Conservation (phyloP, 2,113 vertebrate genomes). For the Porphyrio hochstetteri region DNA sequence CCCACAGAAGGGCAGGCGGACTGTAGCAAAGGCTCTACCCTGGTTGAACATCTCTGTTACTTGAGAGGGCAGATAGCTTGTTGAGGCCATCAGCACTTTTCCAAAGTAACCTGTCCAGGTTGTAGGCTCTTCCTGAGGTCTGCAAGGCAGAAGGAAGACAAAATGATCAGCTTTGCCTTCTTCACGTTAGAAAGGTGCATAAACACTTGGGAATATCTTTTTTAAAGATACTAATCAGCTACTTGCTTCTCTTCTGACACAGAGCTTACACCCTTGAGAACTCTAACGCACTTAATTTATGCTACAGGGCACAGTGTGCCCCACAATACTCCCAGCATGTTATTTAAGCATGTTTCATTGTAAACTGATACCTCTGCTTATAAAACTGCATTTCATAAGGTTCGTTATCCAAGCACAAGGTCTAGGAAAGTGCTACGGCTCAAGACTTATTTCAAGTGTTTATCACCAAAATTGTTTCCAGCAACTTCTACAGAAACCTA, state of each 20-base stretch:
- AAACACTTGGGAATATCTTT: not conserved
- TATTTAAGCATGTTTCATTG: constrained; percentile 19
- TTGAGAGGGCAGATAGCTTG: constrained; percentile 95
- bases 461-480: not conserved
- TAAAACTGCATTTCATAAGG: constrained; percentile 19
- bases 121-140: constrained; percentile 96
- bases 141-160: constrained; percentile 39
- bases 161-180: not conserved
- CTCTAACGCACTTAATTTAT: not conserved
- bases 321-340: not conserved
- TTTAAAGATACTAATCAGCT: not conserved
- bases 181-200: not conserved
- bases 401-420: not conserved
- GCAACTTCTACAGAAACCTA: not conserved
- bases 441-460: not conserved
- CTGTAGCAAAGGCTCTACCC: constrained; percentile 95
- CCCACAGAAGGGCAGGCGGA: constrained; percentile 95
- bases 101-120: constrained; percentile 98
- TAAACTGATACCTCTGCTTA: constrained; percentile 14
- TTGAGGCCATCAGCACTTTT: constrained; percentile 95
- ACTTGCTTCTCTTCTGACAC: not conserved
- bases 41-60: constrained; percentile 99
- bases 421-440: not conserved
- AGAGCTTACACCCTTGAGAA: not conserved
- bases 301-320: not conserved